These are phyloP conservation scores for Oxygymnocypris stewartii DNA, from an alignment of 2,113 vertebrate genomes.

Conservation along the genomic window DNA sequence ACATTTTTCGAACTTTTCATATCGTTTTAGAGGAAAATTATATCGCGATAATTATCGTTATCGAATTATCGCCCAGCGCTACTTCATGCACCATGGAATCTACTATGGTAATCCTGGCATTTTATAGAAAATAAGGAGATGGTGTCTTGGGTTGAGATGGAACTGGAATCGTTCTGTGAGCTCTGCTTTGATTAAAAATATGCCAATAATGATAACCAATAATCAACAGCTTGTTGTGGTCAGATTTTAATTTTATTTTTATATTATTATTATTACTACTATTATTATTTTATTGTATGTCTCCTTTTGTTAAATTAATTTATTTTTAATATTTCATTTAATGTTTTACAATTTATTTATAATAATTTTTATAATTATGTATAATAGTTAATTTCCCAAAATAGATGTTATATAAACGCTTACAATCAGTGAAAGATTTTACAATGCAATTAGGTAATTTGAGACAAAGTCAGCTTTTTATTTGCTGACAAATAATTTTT, in stretches of 20 bases:
- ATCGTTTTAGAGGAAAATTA: no score
- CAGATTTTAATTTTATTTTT: background rate
- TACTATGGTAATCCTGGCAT: background rate
- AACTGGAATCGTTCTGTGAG: background rate
- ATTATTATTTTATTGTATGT: no score
- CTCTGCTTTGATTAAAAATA: background rate
- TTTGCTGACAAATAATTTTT: background rate
- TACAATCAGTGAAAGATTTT: background rate
- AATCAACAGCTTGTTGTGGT: background rate
- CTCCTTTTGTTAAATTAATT: no score
- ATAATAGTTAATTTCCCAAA: background rate
- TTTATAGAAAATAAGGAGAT: background rate
- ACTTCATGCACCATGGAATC: background rate
- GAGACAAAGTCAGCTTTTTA: background rate
- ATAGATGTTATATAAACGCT: background rate
- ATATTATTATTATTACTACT: background rate
- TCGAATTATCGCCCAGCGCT: no score
- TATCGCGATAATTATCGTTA: no score
- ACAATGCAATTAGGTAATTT: background rate
- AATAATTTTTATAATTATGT: background rate
- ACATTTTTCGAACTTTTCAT: no score
- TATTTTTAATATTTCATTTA: background rate
- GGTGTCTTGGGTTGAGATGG: background rate
- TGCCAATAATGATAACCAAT: background rate
- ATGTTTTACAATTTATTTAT: background rate